Conservation (phyloP, 2,113 vertebrate species). For the Carassius auratus region DNA sequence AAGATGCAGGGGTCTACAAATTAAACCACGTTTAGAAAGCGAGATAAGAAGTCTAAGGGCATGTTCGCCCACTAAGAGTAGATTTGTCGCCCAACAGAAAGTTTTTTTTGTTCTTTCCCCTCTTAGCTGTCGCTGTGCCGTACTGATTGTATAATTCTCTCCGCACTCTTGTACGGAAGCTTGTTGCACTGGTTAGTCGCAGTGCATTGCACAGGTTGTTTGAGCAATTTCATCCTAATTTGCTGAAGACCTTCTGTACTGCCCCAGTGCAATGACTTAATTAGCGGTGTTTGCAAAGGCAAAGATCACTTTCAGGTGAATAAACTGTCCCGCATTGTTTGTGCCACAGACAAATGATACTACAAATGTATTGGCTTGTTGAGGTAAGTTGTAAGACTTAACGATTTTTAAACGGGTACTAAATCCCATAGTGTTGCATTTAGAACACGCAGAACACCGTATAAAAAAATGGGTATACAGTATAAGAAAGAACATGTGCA, state of each 20-base stretch:
- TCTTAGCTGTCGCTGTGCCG: neutral
- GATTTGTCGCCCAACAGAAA: neutral
- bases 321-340: neutral
- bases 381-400: neutral
- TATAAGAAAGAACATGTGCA: no score
- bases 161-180: neutral
- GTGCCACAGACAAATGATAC: neutral
- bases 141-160: constrained; percentile 24
- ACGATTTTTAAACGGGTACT: neutral
- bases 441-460: neutral
- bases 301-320: neutral
- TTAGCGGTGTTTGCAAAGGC: neutral
- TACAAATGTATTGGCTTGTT: neutral
- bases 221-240: neutral
- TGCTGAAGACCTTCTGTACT: neutral
- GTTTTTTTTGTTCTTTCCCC: neutral
- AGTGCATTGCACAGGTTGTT: neutral
- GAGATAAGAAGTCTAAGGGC: neutral
- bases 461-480: no score
- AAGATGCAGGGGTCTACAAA: constrained; percentile 40
- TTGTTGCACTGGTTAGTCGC: neutral
- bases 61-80: neutral
- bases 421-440: neutral
- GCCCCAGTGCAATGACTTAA: neutral
- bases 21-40: constrained; percentile 17